These are phyloP conservation scores for Diplolepis rosae DNA, from an alignment of 2,888 invertebrate species.

Conservation along the genomic window DNA sequence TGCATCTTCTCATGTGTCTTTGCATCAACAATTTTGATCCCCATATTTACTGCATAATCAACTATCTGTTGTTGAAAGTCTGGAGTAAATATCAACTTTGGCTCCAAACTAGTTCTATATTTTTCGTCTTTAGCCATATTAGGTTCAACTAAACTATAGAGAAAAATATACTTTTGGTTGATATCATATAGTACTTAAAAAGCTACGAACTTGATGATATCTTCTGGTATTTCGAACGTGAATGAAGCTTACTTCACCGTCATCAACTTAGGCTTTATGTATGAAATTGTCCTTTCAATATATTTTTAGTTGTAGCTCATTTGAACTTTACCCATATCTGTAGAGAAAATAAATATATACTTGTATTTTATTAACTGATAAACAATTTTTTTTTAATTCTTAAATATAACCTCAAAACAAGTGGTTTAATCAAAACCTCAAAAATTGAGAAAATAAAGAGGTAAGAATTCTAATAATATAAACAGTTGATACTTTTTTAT, in stretches of 20 bases:
- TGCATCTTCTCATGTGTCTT: neutral
- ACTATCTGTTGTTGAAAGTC: neutral
- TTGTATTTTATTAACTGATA: too few species aligned
- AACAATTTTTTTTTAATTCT: too few species aligned
- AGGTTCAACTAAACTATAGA: neutral
- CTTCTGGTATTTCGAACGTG: neutral
- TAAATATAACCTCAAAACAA: too few species aligned
- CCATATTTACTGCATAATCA: constrained; percentile 6
- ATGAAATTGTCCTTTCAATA: neutral
- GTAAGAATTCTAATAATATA: too few species aligned
- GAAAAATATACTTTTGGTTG: neutral
- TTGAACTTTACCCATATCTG: too few species aligned
- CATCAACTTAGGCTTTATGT: neutral
- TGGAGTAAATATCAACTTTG: neutral
- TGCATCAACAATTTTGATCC: neutral
- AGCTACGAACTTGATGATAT: neutral
- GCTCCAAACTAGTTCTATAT: neutral
- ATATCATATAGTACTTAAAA: neutral
- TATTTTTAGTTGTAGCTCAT: neutral
- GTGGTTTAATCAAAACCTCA: too few species aligned
- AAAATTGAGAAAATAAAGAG: too few species aligned
- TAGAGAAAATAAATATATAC: too few species aligned
- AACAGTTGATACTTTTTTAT: too few species aligned
- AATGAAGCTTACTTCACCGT: neutral
- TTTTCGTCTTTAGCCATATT: neutral